Conservation (phyloP, 2,797 vertebrate genomes). For the Enteromius thamalakanensis region DNA sequence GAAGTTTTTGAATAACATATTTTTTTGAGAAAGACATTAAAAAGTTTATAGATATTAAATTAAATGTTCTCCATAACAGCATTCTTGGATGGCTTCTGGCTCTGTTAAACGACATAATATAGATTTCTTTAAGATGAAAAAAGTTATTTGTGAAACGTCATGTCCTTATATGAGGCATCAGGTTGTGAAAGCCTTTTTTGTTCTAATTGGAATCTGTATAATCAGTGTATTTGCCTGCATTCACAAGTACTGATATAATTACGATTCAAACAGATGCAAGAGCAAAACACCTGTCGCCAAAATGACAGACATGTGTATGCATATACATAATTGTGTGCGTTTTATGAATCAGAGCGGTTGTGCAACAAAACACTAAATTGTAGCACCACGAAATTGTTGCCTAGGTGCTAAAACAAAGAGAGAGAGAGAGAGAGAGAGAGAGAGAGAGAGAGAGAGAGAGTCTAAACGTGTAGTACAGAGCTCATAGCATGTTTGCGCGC, state of each 20-base stretch:
- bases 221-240: background rate
- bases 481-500: slow-evolving; percentile 63
- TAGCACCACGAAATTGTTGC: background rate
- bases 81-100: background rate
- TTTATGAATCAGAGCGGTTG: background rate
- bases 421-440: slow-evolving; percentile 38
- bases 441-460: slow-evolving; percentile 24
- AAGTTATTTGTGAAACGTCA: background rate
- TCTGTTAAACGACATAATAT: background rate
- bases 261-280: background rate
- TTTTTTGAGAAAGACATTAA: too few relatives aligned
- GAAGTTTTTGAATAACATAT: background rate
- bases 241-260: background rate
- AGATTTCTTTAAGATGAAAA: background rate
- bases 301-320: background rate
- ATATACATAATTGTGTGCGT: background rate
- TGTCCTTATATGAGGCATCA: background rate
- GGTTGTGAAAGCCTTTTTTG: background rate
- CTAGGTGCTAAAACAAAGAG: slow-evolving; percentile 37
- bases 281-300: background rate
- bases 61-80: background rate
- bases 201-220: background rate
- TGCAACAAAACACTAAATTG: slow-evolving; percentile 3
- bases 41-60: background rate
- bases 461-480: slow-evolving; percentile 36